Conservation (phyloP, 2,113 vertebrate genomes). For the Onychostoma macrolepis region DNA sequence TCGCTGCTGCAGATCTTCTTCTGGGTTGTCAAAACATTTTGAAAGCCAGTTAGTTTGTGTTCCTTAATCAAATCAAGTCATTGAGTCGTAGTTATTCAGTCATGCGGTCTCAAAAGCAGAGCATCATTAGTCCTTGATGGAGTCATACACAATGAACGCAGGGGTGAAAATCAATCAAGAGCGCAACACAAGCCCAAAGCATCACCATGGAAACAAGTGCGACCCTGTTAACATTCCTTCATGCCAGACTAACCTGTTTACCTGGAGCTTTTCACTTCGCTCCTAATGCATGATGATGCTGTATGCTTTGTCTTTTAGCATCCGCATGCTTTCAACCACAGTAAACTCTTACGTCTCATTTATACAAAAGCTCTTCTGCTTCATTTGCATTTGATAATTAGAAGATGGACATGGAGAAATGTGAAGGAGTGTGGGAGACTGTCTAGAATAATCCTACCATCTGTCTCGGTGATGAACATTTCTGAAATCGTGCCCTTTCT, state of each 20-base stretch:
- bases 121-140: slow-evolving; percentile 12
- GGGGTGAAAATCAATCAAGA: slow-evolving; percentile 44
- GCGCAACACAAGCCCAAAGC: neutral
- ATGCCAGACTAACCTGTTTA: slow-evolving; percentile 31
- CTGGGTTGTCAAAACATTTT: slow-evolving; percentile 24
- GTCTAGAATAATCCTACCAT: slow-evolving; percentile 45
- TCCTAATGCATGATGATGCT: slow-evolving; percentile 50
- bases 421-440: neutral
- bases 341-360: neutral
- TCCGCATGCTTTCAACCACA: neutral
- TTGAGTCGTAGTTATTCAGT: slow-evolving; percentile 2
- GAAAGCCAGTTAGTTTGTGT: neutral
- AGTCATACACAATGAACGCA: slow-evolving; percentile 24
- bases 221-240: slow-evolving; percentile 13
- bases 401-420: slow-evolving; percentile 26
- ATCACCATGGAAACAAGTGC: slow-evolving; percentile 65
- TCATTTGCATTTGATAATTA: slow-evolving; percentile 14
- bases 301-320: neutral
- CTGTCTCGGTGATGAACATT: slow-evolving; percentile 11
- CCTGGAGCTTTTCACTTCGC: slow-evolving; percentile 44
- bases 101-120: neutral
- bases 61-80: slow-evolving; percentile 36
- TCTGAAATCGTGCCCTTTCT: neutral
- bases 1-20: neutral
- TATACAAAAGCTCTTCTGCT: neutral